Percentiles rank a stretch among this genome's conserved stretches.
Evolutionary conservation across 2,888 invertebrate species (phyloP).

Genomic region (Ecdyonurus torrentis): DNA sequence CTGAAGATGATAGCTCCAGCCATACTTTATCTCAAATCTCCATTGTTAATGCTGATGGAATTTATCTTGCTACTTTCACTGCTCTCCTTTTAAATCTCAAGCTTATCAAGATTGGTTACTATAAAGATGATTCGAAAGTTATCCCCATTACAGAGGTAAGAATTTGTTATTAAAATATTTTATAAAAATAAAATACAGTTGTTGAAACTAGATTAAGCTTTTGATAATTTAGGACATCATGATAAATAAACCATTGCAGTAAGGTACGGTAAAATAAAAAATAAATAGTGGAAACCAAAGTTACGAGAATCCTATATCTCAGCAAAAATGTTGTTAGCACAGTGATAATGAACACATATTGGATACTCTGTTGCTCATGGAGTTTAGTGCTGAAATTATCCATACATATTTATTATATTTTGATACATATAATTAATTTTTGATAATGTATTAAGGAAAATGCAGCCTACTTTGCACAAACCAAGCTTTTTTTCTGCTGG

Average conservation of each 20-base stretch:
- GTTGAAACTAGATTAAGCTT: too few relatives aligned
- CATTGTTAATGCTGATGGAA: slow-evolving; percentile 88
- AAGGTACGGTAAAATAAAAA: too few relatives aligned
- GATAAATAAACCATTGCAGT: too few relatives aligned
- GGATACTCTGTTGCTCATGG: too few relatives aligned
- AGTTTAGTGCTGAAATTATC: too few relatives aligned
- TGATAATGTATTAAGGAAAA: background rate
- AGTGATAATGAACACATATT: too few relatives aligned
- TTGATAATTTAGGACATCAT: too few relatives aligned
- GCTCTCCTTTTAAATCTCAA: slow-evolving; percentile 67
- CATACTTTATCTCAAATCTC: slow-evolving; percentile 24
- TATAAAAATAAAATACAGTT: too few relatives aligned
- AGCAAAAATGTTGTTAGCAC: too few relatives aligned
- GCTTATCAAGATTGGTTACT: slow-evolving; percentile 59
- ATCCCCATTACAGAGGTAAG: slow-evolving; percentile 34
- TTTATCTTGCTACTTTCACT: slow-evolving; percentile 79
- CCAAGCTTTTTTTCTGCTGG: background rate
- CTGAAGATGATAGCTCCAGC: slow-evolving; percentile 12
- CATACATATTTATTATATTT: background rate
- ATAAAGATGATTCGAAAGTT: slow-evolving; percentile 30
- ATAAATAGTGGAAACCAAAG: too few relatives aligned
- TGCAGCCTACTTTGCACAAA: background rate
- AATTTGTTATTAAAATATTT: too few relatives aligned
- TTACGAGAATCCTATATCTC: too few relatives aligned
- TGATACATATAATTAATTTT: background rate